These are phyloP conservation scores for Leuciscus idus DNA, from an alignment of 2,113 vertebrate genomes.

Conservation along the genomic window DNA sequence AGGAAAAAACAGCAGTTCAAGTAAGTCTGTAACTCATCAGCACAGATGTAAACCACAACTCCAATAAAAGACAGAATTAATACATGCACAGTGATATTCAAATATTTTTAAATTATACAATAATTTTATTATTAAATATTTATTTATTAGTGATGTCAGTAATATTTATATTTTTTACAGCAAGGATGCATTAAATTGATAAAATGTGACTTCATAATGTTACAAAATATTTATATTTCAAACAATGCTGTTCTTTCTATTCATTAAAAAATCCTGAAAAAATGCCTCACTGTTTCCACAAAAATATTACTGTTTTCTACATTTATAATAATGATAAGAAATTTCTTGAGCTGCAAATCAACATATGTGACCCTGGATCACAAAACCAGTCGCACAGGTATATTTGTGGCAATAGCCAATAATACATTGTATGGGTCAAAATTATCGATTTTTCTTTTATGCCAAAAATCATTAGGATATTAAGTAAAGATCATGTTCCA, in stretches of 20 bases:
- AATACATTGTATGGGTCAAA: too few relatives aligned
- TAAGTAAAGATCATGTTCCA: too few relatives aligned
- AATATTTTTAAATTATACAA: not conserved
- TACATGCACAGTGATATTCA: not conserved
- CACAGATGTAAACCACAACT: not conserved
- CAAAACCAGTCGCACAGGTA: too few relatives aligned
- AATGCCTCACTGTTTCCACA: not conserved
- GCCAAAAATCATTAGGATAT: too few relatives aligned
- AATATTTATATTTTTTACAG: too few relatives aligned
- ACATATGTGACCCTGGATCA: too few relatives aligned
- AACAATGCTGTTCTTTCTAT: not conserved
- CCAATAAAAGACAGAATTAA: constrained; percentile 26
- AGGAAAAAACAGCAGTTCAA: constrained; percentile 6
- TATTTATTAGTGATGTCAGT: not conserved
- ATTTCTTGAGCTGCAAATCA: too few relatives aligned
- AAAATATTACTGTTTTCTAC: not conserved
- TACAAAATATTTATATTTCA: not conserved
- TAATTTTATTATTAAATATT: not conserved
- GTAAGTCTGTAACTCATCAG: constrained; percentile 10
- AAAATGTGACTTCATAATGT: not conserved
- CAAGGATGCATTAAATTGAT: too few relatives aligned
- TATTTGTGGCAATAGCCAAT: too few relatives aligned
- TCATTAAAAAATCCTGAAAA: not conserved
- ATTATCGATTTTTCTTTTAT: too few relatives aligned
- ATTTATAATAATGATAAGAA: too few relatives aligned